phyloP scores from a whole-genome alignment of 2,888 invertebrate species.

The Saturnia japonica region DNA sequence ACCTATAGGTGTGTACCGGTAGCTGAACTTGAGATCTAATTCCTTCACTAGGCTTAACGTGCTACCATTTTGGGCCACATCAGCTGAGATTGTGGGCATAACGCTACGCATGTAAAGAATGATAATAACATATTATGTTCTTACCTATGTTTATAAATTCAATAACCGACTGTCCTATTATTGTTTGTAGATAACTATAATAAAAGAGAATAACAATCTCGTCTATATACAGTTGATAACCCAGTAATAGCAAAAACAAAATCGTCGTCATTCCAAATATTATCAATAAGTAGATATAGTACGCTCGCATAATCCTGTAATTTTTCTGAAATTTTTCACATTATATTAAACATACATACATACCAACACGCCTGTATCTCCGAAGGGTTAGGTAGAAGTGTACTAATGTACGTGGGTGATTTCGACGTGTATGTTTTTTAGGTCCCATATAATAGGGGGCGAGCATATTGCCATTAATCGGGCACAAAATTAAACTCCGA shows the following conservation, averaged over 20 bases:
- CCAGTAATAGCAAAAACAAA: background rate
- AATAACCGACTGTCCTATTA: background rate
- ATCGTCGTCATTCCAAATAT: background rate
- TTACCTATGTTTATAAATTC: background rate
- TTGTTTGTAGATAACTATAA: background rate
- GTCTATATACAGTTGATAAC: background rate
- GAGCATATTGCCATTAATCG: too few species aligned
- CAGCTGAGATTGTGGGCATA: too few species aligned
- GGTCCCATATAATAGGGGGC: too few species aligned
- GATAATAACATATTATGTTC: background rate
- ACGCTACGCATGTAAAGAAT: background rate
- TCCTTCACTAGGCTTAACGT: too few species aligned
- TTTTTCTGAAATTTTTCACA: background rate
- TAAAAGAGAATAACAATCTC: background rate
- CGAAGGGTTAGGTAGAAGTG: too few species aligned
- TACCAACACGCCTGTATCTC: too few species aligned
- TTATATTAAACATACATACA: background rate
- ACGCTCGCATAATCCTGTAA: background rate
- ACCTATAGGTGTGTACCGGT: too few species aligned
- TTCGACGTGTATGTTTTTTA: too few species aligned
- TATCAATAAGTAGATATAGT: background rate
- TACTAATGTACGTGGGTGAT: too few species aligned
- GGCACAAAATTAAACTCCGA: too few species aligned
- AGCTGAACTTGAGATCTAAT: too few species aligned
- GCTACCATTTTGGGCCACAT: too few species aligned